Evolutionary conservation across 2,113 vertebrate species (phyloP).

Genomic region (Ginglymostoma cirratum): DNA sequence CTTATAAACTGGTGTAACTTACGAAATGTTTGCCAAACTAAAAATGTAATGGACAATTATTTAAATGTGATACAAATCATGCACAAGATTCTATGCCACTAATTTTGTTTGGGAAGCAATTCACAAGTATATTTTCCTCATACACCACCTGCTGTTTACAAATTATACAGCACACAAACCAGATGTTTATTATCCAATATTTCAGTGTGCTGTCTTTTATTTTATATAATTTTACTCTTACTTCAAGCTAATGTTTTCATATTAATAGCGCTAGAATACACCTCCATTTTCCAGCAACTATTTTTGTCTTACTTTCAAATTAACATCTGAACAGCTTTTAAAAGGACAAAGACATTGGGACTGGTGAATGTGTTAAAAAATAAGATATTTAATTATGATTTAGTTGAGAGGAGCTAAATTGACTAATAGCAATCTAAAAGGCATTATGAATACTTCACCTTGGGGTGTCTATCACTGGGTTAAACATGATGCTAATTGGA

Average conservation of each 20-base stretch:
- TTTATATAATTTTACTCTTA: background rate
- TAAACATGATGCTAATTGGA: conserved; percentile 98
- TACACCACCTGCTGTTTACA: background rate
- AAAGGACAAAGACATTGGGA: conserved; percentile 43
- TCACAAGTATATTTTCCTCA: background rate
- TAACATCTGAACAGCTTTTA: background rate
- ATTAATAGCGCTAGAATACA: background rate
- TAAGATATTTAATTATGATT: conserved; percentile 79
- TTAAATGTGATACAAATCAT: background rate
- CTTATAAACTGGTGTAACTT: background rate
- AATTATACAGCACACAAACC: background rate
- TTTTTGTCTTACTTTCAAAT: conserved; percentile 7
- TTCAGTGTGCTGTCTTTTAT: background rate
- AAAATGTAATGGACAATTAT: background rate
- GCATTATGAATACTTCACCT: conserved; percentile 80
- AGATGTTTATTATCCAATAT: background rate
- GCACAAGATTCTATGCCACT: background rate
- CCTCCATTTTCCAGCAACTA: background rate
- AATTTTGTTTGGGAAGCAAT: background rate
- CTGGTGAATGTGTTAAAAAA: conserved; percentile 71
- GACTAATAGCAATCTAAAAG: conserved; percentile 81
- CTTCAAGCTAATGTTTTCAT: background rate
- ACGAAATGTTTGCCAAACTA: background rate
- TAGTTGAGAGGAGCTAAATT: conserved; percentile 75
- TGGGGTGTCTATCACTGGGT: conserved; percentile 91